Base-by-base conservation (phyloP, 2,888 invertebrate genomes). In the Drosophila kanekoi region DNA sequence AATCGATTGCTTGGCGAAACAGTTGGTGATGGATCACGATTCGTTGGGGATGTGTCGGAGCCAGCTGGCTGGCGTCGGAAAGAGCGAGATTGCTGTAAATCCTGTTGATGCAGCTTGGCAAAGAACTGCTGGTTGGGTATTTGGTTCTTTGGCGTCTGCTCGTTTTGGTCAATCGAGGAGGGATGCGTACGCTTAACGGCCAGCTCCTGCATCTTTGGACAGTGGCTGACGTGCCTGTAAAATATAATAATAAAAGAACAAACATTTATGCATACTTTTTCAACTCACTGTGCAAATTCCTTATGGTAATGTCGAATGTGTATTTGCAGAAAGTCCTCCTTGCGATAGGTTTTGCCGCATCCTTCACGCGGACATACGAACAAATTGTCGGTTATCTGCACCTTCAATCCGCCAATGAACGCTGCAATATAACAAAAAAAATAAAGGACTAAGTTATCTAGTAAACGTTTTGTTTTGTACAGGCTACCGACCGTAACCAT, bases 291-390 rank as follows among this genome's bases (percentile, higher is more conserved):
- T 2, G 95, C 94, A 64, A 96, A 94, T 75, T 97, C 96, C 2
- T 95, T 95, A 92, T 98, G 98, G 92, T 98, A 98, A 91, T 98
- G 98, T 89, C 98, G 98, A 43, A 98, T 96, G 91, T 98, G 98
- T 95, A 98, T 98, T 93, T 96, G 96, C 9, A 98, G 93, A 52
- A 98, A 94, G 72, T 96, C 97, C 90, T 98, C 97, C 90, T 98
- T 98, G 5, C 98, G 94, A 91, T 98, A 98, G 81, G 95, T 96
- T 92, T 98, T 98, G 53, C 94, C 95, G 90, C 98, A 98, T 1
- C 95, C 96, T 69, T 96, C 95, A 49, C 96, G 95, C 0, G 97
- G 97, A 90, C 97, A 97, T 35, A 94, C 93, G 18, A 94, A 93
- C 1, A 94, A 90, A 72, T 94, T 96, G 54, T 96, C 95, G 51